These are phyloP conservation scores for Streblospio benedicti DNA, from an alignment of 1,140 invertebrate genomes.

Conservation along the genomic window DNA sequence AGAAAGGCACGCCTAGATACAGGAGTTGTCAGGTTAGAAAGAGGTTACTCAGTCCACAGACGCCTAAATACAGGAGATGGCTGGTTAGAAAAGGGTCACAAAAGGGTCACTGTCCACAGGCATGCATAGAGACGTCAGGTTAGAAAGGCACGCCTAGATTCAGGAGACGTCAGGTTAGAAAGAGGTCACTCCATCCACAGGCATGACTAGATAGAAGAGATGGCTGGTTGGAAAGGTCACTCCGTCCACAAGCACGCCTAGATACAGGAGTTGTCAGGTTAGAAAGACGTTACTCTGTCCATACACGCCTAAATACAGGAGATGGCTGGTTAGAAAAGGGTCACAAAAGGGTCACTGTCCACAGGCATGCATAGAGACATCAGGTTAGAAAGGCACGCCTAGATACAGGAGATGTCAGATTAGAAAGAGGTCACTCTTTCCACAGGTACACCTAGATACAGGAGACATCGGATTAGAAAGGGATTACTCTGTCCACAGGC, in stretches of 20 bases:
- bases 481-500: not conserved
- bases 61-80: constrained; percentile 59
- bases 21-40: too few relatives aligned
- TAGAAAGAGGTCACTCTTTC: constrained; percentile 75
- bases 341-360: too few relatives aligned
- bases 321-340: too few relatives aligned
- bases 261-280: not conserved
- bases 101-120: not conserved
- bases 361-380: not conserved
- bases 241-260: not conserved
- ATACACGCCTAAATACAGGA: too few relatives aligned
- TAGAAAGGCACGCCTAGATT: not conserved
- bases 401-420: too few relatives aligned
- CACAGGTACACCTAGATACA: constrained; percentile 77
- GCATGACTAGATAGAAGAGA: constrained; percentile 65
- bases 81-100: not conserved
- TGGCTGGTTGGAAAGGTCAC: not conserved
- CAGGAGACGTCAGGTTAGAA: too few relatives aligned
- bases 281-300: too few relatives aligned
- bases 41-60: constrained; percentile 81
- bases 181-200: constrained; percentile 79
- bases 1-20: not conserved
- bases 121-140: not conserved
- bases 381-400: not conserved
- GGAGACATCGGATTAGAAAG: not conserved